phyloP scores from a whole-genome alignment of 2,797 vertebrate species.

The Ceryle rudis region DNA sequence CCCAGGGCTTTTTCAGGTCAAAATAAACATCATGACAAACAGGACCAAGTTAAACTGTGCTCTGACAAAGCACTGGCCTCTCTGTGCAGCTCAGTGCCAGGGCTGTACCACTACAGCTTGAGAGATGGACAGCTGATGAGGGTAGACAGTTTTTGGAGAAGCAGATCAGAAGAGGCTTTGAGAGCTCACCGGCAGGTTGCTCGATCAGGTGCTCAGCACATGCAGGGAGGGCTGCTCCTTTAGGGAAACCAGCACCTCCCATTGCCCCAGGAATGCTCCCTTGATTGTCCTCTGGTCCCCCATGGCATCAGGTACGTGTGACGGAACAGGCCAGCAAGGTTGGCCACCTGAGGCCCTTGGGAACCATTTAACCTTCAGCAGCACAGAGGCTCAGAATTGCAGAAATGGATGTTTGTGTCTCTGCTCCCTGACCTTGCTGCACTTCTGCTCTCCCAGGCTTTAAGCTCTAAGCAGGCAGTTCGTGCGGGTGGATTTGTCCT shows the following conservation, averaged over 20 bases:
- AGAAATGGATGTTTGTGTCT: not conserved
- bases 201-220: not conserved
- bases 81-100: rapidly evolving
- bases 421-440: not conserved
- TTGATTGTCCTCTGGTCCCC: not conserved
- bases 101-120: not conserved
- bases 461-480: not conserved
- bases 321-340: not conserved
- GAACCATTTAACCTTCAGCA: not conserved
- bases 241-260: not conserved
- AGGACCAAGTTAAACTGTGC: not conserved
- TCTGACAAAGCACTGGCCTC: not conserved
- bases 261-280: not conserved
- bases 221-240: not conserved
- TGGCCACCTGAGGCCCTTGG: not conserved
- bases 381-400: not conserved
- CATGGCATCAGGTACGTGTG: not conserved
- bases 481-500: not conserved
- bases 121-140: not conserved
- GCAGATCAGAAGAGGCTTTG: not conserved
- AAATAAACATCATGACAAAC: not conserved
- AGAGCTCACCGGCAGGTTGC: not conserved
- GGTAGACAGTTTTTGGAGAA: not conserved
- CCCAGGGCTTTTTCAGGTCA: not conserved
- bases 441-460: not conserved